These are phyloP conservation scores for Teleogryllus oceanicus DNA, from an alignment of 2,888 invertebrate species.

Conservation along the genomic window DNA sequence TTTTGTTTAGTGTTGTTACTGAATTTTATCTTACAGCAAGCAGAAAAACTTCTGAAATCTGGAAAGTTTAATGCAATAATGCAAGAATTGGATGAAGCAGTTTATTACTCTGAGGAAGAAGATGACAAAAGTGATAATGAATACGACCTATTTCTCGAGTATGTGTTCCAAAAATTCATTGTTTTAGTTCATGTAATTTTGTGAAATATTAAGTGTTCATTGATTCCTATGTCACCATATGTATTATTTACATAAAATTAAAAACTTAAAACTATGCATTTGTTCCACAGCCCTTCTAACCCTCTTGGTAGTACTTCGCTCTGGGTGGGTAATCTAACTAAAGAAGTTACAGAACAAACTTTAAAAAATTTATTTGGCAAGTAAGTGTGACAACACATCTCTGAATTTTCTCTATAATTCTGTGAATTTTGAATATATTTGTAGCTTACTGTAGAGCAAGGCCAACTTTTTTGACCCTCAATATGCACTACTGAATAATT, in stretches of 20 bases:
- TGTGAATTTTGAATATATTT: no score
- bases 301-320: conserved; percentile 24
- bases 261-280: background rate
- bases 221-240: no score
- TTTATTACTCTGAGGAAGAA: background rate
- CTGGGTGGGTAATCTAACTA: conserved; percentile 27
- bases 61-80: background rate
- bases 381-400: conserved; percentile 20
- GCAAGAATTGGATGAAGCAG: background rate
- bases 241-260: no score
- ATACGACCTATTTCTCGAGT: background rate
- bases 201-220: no score
- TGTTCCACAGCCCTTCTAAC: conserved; percentile 27
- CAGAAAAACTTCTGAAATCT: background rate
- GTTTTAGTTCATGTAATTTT: background rate
- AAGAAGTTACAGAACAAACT: conserved; percentile 23
- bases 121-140: background rate
- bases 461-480: no score
- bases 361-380: conserved; percentile 23
- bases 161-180: background rate
- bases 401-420: no score
- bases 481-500: no score
- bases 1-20: background rate
- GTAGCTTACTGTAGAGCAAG: no score
- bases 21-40: background rate